Conservation (phyloP, 2,888 invertebrate genomes). For the Blomia tropicalis region DNA sequence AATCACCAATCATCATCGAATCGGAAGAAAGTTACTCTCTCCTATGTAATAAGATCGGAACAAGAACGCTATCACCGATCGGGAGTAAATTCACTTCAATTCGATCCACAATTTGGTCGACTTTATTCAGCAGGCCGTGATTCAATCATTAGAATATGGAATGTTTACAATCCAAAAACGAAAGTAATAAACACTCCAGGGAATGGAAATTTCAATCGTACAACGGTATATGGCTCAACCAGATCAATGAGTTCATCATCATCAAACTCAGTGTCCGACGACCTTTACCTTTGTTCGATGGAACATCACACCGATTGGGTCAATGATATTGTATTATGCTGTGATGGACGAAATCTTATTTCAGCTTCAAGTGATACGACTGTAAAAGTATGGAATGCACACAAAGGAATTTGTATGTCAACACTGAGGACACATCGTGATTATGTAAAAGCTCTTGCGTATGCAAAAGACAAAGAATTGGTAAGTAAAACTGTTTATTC, state of each 20-base stretch:
- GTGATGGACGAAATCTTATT: conserved; percentile 88
- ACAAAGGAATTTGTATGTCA: conserved; percentile 98
- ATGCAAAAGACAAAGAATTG: conserved; percentile 78
- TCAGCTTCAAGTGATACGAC: conserved; percentile 98
- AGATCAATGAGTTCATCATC: background rate
- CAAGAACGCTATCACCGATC: conserved; percentile 84
- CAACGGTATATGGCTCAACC: background rate
- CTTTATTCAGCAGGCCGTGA: conserved; percentile 92
- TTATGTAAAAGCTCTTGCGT: conserved; percentile 92
- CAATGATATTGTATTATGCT: conserved; percentile 93
- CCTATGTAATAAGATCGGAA: conserved; percentile 92
- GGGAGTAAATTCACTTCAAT: conserved; percentile 86
- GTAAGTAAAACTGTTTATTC: background rate
- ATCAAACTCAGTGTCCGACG: conserved; percentile 36
- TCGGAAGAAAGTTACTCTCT: conserved; percentile 43
- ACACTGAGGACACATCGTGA: conserved; percentile 93
- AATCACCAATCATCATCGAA: background rate
- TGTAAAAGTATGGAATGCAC: conserved; percentile 98
- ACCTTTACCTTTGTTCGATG: conserved; percentile 82
- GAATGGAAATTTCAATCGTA: background rate
- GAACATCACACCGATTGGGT: conserved; percentile 99
- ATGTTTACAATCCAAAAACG: conserved; percentile 21
- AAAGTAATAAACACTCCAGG: background rate
- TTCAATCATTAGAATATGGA: conserved; percentile 67
- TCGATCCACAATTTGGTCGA: conserved; percentile 67